Conservation (phyloP, 2,888 invertebrate genomes). For the Eubasilissa splendida region DNA sequence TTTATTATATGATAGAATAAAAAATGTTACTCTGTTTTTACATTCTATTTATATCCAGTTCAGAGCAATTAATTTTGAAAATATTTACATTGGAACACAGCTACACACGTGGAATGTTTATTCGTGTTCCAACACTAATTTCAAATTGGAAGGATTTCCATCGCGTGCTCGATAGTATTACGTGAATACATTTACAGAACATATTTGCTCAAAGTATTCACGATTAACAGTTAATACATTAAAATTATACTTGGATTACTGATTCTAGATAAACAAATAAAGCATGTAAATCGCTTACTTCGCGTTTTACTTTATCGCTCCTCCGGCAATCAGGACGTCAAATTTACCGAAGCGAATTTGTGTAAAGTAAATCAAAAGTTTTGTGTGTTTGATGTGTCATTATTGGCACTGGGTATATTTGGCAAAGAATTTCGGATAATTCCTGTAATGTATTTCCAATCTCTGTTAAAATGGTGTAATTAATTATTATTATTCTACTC, state of each 20-base stretch:
- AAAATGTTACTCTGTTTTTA: no score
- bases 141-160: conserved; percentile 12
- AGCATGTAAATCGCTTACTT: conserved; percentile 41
- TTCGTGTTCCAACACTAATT: conserved; percentile 1
- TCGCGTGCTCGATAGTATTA: conserved; percentile 14
- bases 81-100: neutral
- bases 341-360: neutral
- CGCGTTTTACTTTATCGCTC: conserved; percentile 21
- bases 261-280: conserved; percentile 40
- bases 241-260: conserved; percentile 27
- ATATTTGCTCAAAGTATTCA: conserved; percentile 27
- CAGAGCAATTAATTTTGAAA: neutral
- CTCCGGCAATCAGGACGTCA: neutral
- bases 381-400: no score
- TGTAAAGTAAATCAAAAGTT: no score
- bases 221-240: conserved; percentile 15
- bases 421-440: no score
- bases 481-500: no score
- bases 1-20: no score
- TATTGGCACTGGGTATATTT: no score
- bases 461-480: no score
- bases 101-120: neutral
- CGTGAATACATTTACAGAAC: conserved; percentile 21
- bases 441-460: no score
- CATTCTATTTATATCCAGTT: no score